A percentile compares a stretch with the other conserved stretches of the same genome.
Evolutionary conservation across 2,888 invertebrate species (phyloP).

Genomic region (Eucera pruinosa): DNA sequence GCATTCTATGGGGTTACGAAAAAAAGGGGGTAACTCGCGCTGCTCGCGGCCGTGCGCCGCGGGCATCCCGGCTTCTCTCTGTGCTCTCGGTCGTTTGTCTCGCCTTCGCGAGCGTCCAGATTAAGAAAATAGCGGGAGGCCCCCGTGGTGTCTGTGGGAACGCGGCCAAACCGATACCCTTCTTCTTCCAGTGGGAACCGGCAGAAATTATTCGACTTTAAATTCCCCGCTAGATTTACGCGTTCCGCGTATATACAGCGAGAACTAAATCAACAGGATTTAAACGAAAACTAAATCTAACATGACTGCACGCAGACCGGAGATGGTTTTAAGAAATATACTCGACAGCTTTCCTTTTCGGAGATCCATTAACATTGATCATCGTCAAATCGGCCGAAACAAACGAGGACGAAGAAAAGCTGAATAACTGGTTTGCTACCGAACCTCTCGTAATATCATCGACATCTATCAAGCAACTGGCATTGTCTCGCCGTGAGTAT

Average conservation of each 20-base stretch:
- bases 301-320: too few species aligned
- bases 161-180: conserved; percentile 48
- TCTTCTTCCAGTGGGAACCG: conserved; percentile 14
- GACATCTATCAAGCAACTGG: conserved; percentile 12
- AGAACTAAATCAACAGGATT: too few species aligned
- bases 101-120: conserved; percentile 42
- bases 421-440: too few species aligned
- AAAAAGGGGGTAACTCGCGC: conserved; percentile 34
- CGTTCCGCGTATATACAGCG: too few species aligned
- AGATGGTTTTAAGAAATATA: too few species aligned
- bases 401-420: too few species aligned
- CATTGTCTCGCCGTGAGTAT: background rate
- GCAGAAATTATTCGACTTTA: background rate
- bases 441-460: too few species aligned
- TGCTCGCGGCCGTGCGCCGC: conserved; percentile 29
- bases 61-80: conserved; percentile 37
- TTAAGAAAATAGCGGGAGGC: conserved; percentile 82
- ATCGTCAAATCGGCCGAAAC: too few species aligned
- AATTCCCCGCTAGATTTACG: too few species aligned
- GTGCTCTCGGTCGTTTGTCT: conserved; percentile 61
- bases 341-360: too few species aligned
- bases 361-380: too few species aligned
- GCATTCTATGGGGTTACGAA: conserved; percentile 31
- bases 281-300: too few species aligned
- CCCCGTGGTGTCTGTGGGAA: conserved; percentile 72